A percentile compares a stretch with the other conserved stretches of the same genome.
phyloP scores from a whole-genome alignment of 2,888 invertebrate species.

The Clitarchus hookeri region DNA sequence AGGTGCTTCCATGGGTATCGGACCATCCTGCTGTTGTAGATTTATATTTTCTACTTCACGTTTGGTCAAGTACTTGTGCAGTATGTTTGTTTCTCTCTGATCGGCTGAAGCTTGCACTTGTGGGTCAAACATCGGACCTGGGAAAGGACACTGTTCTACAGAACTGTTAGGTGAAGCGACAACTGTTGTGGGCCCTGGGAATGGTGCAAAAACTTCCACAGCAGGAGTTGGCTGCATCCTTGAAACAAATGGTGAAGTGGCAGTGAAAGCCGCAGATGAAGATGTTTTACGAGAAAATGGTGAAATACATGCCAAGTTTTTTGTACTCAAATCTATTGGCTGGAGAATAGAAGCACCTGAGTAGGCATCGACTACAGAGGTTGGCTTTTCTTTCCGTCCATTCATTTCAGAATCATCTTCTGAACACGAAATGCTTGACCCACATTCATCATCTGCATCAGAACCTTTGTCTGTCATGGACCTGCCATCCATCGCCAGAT shows the following conservation, averaged over 20 bases:
- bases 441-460: constrained; percentile 26
- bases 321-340: constrained; percentile 57
- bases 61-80: constrained; percentile 75
- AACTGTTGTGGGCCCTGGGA: constrained; percentile 63
- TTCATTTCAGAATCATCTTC: constrained; percentile 27
- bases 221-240: constrained; percentile 47
- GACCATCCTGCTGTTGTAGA: constrained; percentile 54
- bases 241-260: neutral
- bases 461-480: constrained; percentile 24
- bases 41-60: constrained; percentile 73
- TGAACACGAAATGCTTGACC: constrained; percentile 1
- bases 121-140: constrained; percentile 29
- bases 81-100: constrained; percentile 63
- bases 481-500: neutral
- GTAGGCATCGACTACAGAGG: neutral
- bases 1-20: neutral
- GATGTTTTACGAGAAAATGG: constrained; percentile 38
- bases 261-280: neutral
- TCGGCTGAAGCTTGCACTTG: constrained; percentile 30
- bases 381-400: neutral
- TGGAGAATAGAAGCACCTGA: constrained; percentile 40
- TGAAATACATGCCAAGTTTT: constrained; percentile 43
- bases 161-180: constrained; percentile 67
- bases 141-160: constrained; percentile 64
- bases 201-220: constrained; percentile 63